phyloP scores from a whole-genome alignment of 2,113 vertebrate genomes.

The Bos javanicus region DNA sequence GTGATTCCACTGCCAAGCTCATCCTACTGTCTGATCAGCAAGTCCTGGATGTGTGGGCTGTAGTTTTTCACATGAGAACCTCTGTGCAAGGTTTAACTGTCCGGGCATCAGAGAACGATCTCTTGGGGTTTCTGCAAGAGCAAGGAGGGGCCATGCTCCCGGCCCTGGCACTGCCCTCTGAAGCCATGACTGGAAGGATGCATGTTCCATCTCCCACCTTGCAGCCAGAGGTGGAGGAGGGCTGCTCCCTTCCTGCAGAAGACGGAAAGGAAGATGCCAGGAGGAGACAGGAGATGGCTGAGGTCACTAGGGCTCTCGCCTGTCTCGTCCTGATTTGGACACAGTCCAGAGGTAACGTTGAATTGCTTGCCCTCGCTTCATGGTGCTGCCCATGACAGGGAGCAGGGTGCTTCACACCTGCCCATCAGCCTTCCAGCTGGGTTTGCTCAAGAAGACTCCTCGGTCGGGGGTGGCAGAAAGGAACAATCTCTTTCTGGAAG shows the following conservation, averaged over 20 bases:
- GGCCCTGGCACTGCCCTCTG: neutral
- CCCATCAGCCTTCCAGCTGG: neutral
- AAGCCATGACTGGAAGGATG: neutral
- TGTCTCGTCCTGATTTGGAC: neutral
- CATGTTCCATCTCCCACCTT: neutral
- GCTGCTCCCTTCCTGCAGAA: neutral
- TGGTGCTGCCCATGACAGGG: neutral
- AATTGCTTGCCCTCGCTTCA: neutral
- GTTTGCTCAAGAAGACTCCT: neutral
- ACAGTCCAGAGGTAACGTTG: neutral
- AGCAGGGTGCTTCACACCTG: neutral
- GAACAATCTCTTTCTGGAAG: neutral
- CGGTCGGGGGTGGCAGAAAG: neutral
- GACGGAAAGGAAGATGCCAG: neutral
- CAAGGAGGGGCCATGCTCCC: no score
- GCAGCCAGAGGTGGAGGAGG: neutral
- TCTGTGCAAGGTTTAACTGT: neutral
- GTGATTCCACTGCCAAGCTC: neutral
- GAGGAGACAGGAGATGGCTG: neutral
- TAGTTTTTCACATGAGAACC: neutral
- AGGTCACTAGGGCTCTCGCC: neutral
- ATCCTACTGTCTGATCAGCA: neutral
- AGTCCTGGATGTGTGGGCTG: no score
- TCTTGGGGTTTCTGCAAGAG: neutral
- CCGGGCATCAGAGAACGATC: accelerated